Evolutionary conservation across 2,888 invertebrate species (phyloP), one percentile per base, ranked within the genome.

Genomic region (Drosophila picticornis): DNA sequence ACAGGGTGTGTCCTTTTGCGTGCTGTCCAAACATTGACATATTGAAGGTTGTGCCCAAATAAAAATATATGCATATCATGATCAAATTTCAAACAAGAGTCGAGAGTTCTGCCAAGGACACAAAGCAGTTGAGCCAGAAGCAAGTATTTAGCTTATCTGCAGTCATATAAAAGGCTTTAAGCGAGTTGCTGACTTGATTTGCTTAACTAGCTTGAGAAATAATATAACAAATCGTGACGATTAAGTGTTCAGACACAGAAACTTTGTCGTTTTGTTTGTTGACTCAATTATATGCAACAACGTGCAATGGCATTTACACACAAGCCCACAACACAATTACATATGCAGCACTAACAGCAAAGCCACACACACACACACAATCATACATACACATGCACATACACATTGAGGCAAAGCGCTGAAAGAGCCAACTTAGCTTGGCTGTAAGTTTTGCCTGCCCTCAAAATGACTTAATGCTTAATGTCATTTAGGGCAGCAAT

Each of bases 381-480:
- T n/a, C 46, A 38, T 25, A 56, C 36, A 59, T 32, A 46, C 50
- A 50, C 19, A 48, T 56, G 53, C 53, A 58, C 19, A 56, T 56
- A 64, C 53, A 65, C 51, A 46, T 34, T 43, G 22, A 43, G 29
- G 58, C 34, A 76, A 66, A 43, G 22, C 11, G 22, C 43, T 46
- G 46, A 82, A 65, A 76, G 40, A 53, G 51, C 31, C 59, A 66
- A 58, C 50, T 52, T 52, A 36, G 48, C 34, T 56, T 77, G 60
- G 62, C 61, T 68, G 71, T 53, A 80, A 76, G 76, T 86, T 83
- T 82, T 75, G 59, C 72, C 63, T 56, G 66, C 68, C 81, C 73
- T 63, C 66, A 61, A 77, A 79, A 88, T 84, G 90, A 88, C 88
- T 88, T 82, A 85, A 90, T 88, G 72, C 90, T 83, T 89, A 87